Evolutionary conservation across 2,888 invertebrate genomes (phyloP), one percentile per base, ranked within the genome.

Genomic region (Cryptophagus acutangulus): DNA sequence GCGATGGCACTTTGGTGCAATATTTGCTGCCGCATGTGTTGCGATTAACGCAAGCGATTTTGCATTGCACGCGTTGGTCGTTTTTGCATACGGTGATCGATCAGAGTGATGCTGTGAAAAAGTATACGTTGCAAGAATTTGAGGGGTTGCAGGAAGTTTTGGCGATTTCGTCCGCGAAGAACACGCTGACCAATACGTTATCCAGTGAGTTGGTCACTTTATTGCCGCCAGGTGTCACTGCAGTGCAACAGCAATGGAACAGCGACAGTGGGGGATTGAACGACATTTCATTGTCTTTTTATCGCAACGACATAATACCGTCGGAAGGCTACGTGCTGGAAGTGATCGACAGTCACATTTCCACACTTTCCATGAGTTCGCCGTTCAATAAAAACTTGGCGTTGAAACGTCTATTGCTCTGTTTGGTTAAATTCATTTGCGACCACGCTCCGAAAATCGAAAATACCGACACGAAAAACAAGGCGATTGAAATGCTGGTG

Each of bases 311-410:
- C 62, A 80, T 87, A 24, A 83, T 90, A 48, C 89, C 90, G 9
- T 82, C 85, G 0, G 90, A 91, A 63, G 87, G 84, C 56, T 88
- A 86, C 51, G 79, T 89, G 2, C 73, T 87, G n/a, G 79, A 81
- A 38, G 79, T 89, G 3, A 79, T 88, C 20, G 77, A 75, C 47
- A 75, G 78, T 16, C 84, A 84, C 58, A 72, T 82, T 38, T 74
- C 76, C 29, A 77, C 79, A 1, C 66, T 84, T 9, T 82, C 83
- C 6, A 74, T 78, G 55, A 74, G 76, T 54, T 69, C 72, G 29
- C 67, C 70, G 1, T 80, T 78, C 56, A 75, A 74, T 9, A 74
- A 78, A 33, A 80, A 79, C 60, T 70, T 77, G 6, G 81, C 82
- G 0, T 62, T 85, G 52, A 81, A 81, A 57, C 76, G 81, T 53